Evolutionary conservation across 2,113 vertebrate genomes (phyloP).

Genomic region (Struthidea cinerea): DNA sequence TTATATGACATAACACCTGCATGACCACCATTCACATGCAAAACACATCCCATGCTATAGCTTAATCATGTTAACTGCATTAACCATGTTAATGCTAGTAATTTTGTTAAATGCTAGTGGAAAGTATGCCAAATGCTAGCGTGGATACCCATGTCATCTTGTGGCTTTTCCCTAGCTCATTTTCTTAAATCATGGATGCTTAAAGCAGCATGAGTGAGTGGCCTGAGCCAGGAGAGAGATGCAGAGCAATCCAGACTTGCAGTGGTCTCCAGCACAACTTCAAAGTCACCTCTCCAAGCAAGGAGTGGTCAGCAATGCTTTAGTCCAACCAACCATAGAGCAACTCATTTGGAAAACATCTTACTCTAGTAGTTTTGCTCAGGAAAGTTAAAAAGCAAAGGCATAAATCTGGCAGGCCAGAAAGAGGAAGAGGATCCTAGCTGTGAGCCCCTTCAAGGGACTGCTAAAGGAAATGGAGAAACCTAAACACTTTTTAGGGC

Average conservation of each 20-base stretch:
- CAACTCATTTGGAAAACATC: not conserved
- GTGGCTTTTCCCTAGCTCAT: not conserved
- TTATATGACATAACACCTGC: not conserved
- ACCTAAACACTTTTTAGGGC: not conserved
- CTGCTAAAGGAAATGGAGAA: not conserved
- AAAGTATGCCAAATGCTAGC: not conserved
- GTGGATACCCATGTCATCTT: not conserved
- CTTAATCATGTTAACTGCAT: not conserved
- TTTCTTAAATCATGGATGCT: not conserved
- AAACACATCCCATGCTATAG: not conserved
- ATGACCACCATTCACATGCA: not conserved
- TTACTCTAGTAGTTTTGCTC: not conserved
- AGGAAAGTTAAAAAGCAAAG: not conserved
- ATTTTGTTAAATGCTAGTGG: not conserved
- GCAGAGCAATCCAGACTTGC: not conserved
- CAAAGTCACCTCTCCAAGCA: not conserved
- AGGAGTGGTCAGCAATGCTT: not conserved
- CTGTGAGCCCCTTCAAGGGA: not conserved
- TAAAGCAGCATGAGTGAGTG: not conserved
- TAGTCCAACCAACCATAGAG: not conserved
- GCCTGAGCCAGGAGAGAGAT: not conserved
- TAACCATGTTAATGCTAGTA: not conserved
- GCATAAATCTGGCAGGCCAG: not conserved
- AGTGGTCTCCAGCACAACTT: not conserved
- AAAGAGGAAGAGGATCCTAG: not conserved